These are phyloP conservation scores for Philantomba maxwellii DNA, from an alignment of 2,113 vertebrate species.

Conservation along the genomic window DNA sequence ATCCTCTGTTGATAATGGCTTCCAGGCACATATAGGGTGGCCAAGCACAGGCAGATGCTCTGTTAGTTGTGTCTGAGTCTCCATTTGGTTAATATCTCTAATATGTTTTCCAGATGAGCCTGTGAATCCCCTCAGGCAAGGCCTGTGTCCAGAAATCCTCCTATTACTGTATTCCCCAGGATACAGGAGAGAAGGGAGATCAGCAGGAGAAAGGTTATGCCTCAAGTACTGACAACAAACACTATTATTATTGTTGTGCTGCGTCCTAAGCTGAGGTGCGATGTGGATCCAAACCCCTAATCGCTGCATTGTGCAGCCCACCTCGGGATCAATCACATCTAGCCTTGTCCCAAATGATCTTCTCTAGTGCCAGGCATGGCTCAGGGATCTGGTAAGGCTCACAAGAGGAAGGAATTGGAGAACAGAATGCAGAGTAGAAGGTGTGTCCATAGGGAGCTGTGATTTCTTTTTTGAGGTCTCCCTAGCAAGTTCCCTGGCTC, in stretches of 20 bases:
- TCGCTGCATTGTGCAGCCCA: neutral
- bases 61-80: neutral
- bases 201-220: neutral
- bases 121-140: neutral
- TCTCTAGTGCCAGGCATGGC: neutral
- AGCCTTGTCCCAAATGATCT: neutral
- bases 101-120: neutral
- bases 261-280: neutral
- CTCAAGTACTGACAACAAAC: neutral
- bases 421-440: neutral
- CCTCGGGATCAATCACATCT: neutral
- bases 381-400: neutral
- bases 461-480: neutral
- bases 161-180: neutral
- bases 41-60: neutral
- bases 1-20: neutral
- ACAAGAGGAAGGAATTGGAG: neutral
- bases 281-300: neutral
- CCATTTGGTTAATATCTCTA: neutral
- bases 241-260: neutral
- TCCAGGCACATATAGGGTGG: neutral
- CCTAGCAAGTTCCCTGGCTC: neutral
- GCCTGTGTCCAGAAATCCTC: neutral
- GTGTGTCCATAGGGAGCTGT: neutral
- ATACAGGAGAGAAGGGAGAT: neutral